Evolutionary conservation across 2,797 vertebrate genomes (phyloP).

Genomic region (Threskiornis aethiopicus): DNA sequence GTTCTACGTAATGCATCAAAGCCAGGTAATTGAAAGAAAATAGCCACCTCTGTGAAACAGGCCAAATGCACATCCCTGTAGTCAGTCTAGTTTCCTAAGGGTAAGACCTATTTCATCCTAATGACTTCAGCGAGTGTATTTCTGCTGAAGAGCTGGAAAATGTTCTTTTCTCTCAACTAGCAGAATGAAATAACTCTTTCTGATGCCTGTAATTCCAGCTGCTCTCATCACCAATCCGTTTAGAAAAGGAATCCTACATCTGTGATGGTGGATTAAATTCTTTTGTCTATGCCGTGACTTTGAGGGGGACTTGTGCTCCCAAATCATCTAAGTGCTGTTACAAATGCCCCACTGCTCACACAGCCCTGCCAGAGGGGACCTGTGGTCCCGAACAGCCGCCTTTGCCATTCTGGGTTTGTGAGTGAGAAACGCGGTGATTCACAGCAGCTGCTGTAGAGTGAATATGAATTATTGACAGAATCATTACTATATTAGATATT

Average conservation of each 20-base stretch:
- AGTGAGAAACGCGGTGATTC: not conserved
- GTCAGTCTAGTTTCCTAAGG: not conserved
- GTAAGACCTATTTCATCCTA: not conserved
- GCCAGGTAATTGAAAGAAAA: not conserved
- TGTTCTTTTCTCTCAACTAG: not conserved
- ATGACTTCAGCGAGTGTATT: not conserved
- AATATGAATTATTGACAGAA: not conserved
- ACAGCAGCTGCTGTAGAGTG: not conserved
- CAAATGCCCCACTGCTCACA: not conserved
- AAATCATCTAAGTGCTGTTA: not conserved
- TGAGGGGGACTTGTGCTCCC: not conserved
- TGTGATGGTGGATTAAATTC: not conserved
- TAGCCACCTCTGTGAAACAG: not conserved
- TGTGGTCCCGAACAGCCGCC: not conserved
- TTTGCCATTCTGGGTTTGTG: not conserved
- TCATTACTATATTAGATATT: not conserved
- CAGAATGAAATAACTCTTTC: not conserved
- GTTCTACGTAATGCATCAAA: not conserved
- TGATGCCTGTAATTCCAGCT: conserved; percentile 5
- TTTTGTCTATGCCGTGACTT: not conserved
- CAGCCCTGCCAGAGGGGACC: not conserved
- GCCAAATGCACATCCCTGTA: not conserved
- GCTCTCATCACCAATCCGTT: not conserved
- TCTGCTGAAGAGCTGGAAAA: conserved; percentile 16
- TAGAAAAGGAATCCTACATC: conserved; percentile 1